phyloP scores from a whole-genome alignment of 2,113 vertebrate genomes.

The Dromas ardeola region DNA sequence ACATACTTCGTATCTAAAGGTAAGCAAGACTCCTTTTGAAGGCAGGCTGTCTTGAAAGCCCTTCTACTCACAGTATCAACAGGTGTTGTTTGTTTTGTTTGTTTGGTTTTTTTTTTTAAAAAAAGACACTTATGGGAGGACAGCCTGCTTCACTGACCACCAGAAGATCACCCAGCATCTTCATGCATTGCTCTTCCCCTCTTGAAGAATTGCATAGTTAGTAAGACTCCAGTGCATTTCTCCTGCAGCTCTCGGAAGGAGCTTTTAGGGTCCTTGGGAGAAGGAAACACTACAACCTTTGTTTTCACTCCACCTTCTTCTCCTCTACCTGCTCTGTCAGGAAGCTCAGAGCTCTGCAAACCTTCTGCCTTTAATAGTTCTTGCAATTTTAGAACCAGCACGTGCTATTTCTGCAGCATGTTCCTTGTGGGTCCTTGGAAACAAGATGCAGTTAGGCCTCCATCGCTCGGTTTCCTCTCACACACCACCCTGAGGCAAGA shows the following conservation, averaged over 20 bases:
- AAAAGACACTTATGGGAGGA: accelerated
- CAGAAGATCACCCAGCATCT: background rate
- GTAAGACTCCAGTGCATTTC: background rate
- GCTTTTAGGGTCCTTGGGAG: background rate
- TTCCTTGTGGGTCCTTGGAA: accelerated
- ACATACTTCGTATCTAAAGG: background rate
- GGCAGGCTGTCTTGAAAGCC: background rate
- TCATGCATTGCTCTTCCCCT: background rate
- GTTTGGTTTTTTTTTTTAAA: background rate
- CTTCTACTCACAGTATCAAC: background rate
- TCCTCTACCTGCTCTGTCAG: background rate
- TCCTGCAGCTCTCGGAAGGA: background rate
- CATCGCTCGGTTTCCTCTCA: background rate
- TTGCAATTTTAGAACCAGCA: background rate
- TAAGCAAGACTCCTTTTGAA: background rate
- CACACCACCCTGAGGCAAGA: accelerated
- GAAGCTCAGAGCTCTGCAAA: background rate
- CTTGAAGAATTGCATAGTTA: background rate
- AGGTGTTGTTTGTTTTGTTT: no score
- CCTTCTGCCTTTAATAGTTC: background rate
- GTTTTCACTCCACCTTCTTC: background rate
- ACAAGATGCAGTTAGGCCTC: accelerated
- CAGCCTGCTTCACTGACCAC: background rate
- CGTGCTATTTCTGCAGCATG: background rate
- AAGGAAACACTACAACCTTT: background rate